Evolutionary conservation across 2,113 vertebrate species (phyloP), one percentile per base, ranked within the genome.

Genomic region (Azemiops feae): DNA sequence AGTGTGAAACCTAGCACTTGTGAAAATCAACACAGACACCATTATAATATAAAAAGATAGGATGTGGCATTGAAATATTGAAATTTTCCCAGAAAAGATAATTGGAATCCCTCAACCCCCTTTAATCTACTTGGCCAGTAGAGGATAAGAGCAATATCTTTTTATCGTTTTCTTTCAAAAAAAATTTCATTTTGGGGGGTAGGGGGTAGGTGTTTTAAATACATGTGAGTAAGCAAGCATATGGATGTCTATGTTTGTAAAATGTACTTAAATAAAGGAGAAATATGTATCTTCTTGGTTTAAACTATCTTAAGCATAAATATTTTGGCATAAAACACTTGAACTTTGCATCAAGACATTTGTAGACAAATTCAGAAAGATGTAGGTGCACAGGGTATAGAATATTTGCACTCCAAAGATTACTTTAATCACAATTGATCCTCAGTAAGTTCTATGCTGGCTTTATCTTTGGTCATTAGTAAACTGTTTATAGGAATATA

Each of bases 281-380:
- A 34, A 34, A 86, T n/a, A 1, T 22, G 12, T 58, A 58, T 86
- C 18, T 43, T 85, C 23, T 55, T 52, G 81, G 39, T 47, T 20
- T n/a, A 27, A 86, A 11, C 12, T 53, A 50, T 3, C 14, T 50
- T n/a, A 87, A n/a, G 43, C 58, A 60, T 54, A 87, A 92, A 92
- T 87, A 55, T 4, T 60, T 57, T 92, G 54, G 23, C 27, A 53
- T 54, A 39, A 20, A 4, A 54, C 22, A 45, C n/a, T 54, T 88
- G 23, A 54, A 23, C 30, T 88, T 25, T 64, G 22, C 22, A 30
- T 52, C 43, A 5, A 74, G 69, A 88, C 23, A 50, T 54, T 25
- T 74, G 43, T 74, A 25, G 74, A 87, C 12, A 93, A 96, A 88
- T 64, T 91, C 87, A 94, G 95, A 55, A 88, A 94, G 23, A 8